Conservation (phyloP, 2,113 vertebrate genomes). For the Platichthys flesus region DNA sequence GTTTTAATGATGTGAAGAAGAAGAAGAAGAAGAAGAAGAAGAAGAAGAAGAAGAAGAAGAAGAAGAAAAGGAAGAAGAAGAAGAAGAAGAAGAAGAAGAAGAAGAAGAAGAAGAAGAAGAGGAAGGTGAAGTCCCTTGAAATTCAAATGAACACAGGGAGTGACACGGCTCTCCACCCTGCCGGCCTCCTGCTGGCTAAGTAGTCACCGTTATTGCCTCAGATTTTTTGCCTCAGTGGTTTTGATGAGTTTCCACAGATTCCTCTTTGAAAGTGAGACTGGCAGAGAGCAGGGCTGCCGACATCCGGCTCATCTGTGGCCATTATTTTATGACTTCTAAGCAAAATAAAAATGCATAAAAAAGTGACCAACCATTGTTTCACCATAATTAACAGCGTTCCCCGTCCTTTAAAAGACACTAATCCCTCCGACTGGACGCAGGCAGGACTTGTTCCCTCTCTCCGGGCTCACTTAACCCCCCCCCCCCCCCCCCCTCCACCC, state of each 20-base stretch:
- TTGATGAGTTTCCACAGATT: slow-evolving; percentile 69
- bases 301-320: slow-evolving; percentile 16
- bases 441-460: slow-evolving; percentile 32
- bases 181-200: slow-evolving; percentile 57
- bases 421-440: not conserved
- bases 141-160: slow-evolving; percentile 19
- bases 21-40: not conserved
- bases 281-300: slow-evolving; percentile 20
- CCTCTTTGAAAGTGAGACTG: slow-evolving; percentile 57
- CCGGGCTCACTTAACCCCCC: slow-evolving; percentile 58
- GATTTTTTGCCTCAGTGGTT: slow-evolving; percentile 47
- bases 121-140: not conserved
- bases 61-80: no score
- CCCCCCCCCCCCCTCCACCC: no score
- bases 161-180: slow-evolving; percentile 17
- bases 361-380: not conserved
- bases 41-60: not conserved
- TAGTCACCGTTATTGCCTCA: slow-evolving; percentile 50
- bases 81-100: no score
- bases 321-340: slow-evolving; percentile 16
- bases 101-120: not conserved
- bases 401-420: slow-evolving; percentile 8
- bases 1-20: not conserved
- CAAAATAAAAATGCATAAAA: slow-evolving; percentile 26
- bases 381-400: slow-evolving; percentile 17